Evolutionary conservation across 2,888 invertebrate species (phyloP), one percentile per base, ranked within the genome.

Genomic region (Dryomyza anilis): DNA sequence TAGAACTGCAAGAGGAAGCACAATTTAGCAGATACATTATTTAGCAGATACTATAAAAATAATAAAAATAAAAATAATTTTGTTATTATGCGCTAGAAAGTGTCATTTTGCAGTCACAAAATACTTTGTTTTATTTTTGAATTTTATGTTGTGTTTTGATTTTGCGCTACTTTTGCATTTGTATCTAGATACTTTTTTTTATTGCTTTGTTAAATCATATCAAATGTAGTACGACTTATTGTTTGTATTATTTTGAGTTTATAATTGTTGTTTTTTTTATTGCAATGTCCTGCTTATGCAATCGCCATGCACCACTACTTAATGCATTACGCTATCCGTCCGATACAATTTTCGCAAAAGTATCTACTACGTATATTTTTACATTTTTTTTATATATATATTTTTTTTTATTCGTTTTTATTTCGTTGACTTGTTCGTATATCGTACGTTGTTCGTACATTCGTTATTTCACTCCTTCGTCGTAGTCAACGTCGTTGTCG

Each of bases 271-370:
- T 43, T 43, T n/a, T 43, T 39, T 6, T 39, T 43, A 12, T 50
- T 1, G 5, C 19, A 21, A 4, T 21, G 12, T 14, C 50, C 25
- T 7, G 10, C 50, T 50, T 50, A 50, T 50, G 50, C 50, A 50
- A 50, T 50, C 23, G 25, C 50, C 3, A 5, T 48, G 4, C 14
- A 21, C 48, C 23, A 23, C 27, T 25, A n/a, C 25, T 50, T 23
- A 12, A 27, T 21, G 27, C 10, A 7, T 4, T 25, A 50, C 50
- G n/a, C 12, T 50, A 50, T 50, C 5, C 27, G n/a, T 50, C 12
- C 23, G 50, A 50, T 25, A 50, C 50, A 50, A 50, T 27, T 50
- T 25, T 25, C 50, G 14, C 50, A 50, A 50, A 23, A 25, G n/a
- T 25, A 50, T 25, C 50, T 12, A 19, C 46, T 8, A 21, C 21